A percentile compares a stretch with the other conserved stretches of the same genome.
Conservation (phyloP, 2,113 vertebrate species). For the Labeo rohita region DNA sequence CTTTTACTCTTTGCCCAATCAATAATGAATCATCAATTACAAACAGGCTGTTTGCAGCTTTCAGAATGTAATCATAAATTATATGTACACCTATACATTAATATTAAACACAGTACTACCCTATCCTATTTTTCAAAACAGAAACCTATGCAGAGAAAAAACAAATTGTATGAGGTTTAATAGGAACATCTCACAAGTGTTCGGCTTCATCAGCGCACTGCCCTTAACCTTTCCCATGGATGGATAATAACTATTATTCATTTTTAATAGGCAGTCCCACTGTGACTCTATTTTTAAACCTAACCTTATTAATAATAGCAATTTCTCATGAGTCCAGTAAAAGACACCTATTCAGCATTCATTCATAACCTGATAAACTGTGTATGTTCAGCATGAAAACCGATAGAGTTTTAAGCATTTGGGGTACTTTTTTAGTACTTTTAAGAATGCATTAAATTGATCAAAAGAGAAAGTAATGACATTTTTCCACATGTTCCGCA, state of each 20-base stretch:
- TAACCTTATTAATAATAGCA: constrained; percentile 13
- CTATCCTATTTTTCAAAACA: not conserved
- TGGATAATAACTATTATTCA: constrained; percentile 8
- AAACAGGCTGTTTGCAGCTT: constrained; percentile 9
- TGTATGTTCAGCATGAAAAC: not conserved
- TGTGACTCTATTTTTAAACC: constrained; percentile 34
- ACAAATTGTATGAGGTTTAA: not conserved
- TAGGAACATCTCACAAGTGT: not conserved
- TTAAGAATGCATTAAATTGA: not conserved
- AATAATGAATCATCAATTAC: constrained; percentile 19
- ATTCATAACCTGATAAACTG: constrained; percentile 13
- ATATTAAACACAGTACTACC: not conserved
- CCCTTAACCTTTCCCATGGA: constrained; percentile 19
- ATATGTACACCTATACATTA: not conserved
- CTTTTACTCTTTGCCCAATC: not conserved
- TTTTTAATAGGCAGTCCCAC: constrained; percentile 39
- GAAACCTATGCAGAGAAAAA: not conserved
- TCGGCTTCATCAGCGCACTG: not conserved
- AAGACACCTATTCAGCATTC: not conserved
- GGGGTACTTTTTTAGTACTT: not conserved
- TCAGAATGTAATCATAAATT: not conserved
- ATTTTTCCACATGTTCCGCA: not conserved
- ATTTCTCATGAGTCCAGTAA: constrained; percentile 12
- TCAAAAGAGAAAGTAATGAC: not conserved
- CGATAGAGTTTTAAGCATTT: not conserved